Evolutionary conservation across 2,113 vertebrate genomes (phyloP), one percentile per base, ranked within the genome.

Genomic region (Pseudopipra pipra): DNA sequence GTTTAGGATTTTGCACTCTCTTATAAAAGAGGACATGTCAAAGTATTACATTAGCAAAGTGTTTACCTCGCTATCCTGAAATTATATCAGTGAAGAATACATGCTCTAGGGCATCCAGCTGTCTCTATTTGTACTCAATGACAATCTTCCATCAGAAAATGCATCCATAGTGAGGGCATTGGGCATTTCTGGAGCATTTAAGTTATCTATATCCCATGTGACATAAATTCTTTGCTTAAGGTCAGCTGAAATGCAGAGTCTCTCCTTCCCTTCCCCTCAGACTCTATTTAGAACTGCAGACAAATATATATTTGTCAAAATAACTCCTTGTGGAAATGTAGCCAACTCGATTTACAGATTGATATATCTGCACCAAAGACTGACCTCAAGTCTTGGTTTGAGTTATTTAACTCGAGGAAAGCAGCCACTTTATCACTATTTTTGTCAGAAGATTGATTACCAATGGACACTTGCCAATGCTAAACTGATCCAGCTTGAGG

Each of bases 351-450:
- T 90, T 62, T 93, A 83, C n/a, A 75, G 46, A 35, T 24, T 87
- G 67, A 81, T 58, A 79, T 8, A 65, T 43, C 52, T 12, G 13
- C 54, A 96, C 41, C 35, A 37, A 94, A 51, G 65, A 66, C 46
- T 79, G 72, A 83, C 37, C 54, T 33, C 31, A 93, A 70, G 84
- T 58, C 62, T 58, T 92, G 23, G 28, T 94, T 92, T 93, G 58
- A 90, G 28, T 63, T 88, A 71, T 71, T 94, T 91, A 91, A 91
- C 31, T 75, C 39, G 43, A 95, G 72, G 30, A 61, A 95, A 89
- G 44, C 37, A 91, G 62, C 7, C 52, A 55, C 20, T 41, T 35
- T 83, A 41, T 71, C 51, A 43, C 35, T 74, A 16, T 39, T 70
- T 37, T n/a, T 39, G 9, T 62, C 65, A 75, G 47, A 59, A 92